Evolutionary conservation across 2,797 vertebrate genomes (phyloP).

Genomic region (Aphelocoma californica): DNA sequence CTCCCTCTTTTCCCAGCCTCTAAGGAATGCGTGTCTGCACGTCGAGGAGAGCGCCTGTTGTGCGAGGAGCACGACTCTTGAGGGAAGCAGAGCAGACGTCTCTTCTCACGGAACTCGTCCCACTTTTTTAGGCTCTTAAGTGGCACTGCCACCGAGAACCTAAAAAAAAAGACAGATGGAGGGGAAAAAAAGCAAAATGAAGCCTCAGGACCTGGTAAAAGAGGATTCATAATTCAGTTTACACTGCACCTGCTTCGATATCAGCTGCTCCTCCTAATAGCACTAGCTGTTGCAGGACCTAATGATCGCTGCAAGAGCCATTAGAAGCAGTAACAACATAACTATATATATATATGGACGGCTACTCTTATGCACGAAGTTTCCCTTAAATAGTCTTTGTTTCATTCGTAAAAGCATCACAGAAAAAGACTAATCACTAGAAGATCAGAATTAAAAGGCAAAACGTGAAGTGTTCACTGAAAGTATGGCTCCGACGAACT

Average conservation of each 20-base stretch:
- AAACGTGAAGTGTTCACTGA: not conserved
- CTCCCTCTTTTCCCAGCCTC: too few species aligned
- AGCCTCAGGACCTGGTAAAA: not conserved
- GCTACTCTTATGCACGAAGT: not conserved
- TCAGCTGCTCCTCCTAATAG: not conserved
- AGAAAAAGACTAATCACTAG: not conserved
- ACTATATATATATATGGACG: not conserved
- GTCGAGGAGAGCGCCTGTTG: not conserved
- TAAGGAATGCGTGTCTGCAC: not conserved
- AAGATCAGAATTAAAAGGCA: not conserved
- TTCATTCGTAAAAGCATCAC: not conserved
- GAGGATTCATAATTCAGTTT: not conserved
- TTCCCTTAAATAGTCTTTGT: not conserved
- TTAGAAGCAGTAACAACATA: not conserved
- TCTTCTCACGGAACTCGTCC: not conserved
- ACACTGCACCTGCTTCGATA: not conserved
- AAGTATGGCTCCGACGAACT: not conserved
- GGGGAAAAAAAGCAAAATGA: not conserved
- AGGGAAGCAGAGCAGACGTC: not conserved
- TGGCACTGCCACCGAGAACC: not conserved
- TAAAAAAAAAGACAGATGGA: not conserved
- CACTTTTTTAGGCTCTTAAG: too few species aligned
- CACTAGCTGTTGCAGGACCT: not conserved
- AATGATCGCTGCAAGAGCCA: not conserved
- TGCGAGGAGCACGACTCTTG: not conserved